Base-by-base conservation (phyloP, 2,113 vertebrate genomes). In the Epinephelus cyanopodus region DNA sequence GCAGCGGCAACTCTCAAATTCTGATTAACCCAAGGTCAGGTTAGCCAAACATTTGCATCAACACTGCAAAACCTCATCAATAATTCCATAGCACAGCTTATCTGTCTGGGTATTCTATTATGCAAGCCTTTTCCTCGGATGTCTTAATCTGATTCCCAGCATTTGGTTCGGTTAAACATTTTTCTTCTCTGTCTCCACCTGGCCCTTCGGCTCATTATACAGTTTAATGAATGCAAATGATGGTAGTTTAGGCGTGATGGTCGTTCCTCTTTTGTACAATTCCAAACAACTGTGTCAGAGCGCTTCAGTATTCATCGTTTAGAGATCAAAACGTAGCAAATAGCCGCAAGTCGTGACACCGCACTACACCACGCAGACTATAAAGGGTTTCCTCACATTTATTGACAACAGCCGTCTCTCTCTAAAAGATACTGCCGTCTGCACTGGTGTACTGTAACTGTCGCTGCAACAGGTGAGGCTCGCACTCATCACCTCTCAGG, bases 1-100 rank as follows among this genome's bases (percentile, higher is more conserved):
- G 58, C 79, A 70, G 77, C 37, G 0, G 25, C 73, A 42, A 84
- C 81, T 65, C 70, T 87, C 65, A 83, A 87, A 88, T 87, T 92
- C 85, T 84, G 82, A 89, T 86, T 85, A 92, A 87, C 80, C 85
- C 80, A 86, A 91, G 91, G 92, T 93, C 93, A 91, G 61, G 74
- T 88, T 90, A 87, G 83, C 78, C 82, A 86, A 91, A 92, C 79
- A 81, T 89, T 81, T 85, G 58, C 79, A 67, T 87, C 86, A 84
- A 61, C 13, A 11, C 63, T 74, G 73, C 78, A 82, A 79, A 91
- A 90, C 77, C 87, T 86, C 86, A 88, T 90, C 69, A 89, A 89
- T 87, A 89, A 91, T 87, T 85, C 78, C 81, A 89, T 71, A 85
- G 75, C 65, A 18, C 66, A 52, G 81, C 87, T 86, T 87, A 88